Percentiles rank a stretch among this genome's conserved stretches.
Evolutionary conservation across 2,113 vertebrate species (phyloP).

Genomic region (Chelonoidis abingdonii): DNA sequence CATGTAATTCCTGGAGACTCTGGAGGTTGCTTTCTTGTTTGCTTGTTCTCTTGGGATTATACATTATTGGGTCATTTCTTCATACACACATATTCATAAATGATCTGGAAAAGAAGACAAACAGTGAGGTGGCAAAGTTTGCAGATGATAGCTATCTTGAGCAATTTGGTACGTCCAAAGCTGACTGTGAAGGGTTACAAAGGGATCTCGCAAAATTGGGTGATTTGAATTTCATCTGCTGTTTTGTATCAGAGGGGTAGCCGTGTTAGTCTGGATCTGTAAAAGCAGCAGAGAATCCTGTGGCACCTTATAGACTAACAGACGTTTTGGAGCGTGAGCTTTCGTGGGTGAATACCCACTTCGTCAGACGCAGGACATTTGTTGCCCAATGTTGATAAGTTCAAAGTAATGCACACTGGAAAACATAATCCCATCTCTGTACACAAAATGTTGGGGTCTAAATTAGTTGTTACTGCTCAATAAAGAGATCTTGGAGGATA

Average conservation of each 20-base stretch:
- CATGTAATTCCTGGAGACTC: background rate
- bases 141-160: background rate
- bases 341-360: no score
- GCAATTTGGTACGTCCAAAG: background rate
- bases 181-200: background rate
- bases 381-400: background rate
- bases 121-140: background rate
- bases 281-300: no score
- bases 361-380: no score
- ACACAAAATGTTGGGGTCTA: background rate
- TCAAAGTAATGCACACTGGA: background rate
- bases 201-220: background rate
- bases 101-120: no score
- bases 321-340: no score
- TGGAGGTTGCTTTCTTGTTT: no score
- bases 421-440: background rate
- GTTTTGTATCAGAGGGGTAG: no score
- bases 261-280: no score
- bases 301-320: no score
- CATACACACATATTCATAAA: no score
- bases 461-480: background rate
- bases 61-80: background rate
- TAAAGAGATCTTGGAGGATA: background rate
- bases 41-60: background rate
- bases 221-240: no score